Evolutionary conservation across 2,888 invertebrate species (phyloP), one percentile per base, ranked within the genome.

Genomic region (Adelphocoris suturalis): DNA sequence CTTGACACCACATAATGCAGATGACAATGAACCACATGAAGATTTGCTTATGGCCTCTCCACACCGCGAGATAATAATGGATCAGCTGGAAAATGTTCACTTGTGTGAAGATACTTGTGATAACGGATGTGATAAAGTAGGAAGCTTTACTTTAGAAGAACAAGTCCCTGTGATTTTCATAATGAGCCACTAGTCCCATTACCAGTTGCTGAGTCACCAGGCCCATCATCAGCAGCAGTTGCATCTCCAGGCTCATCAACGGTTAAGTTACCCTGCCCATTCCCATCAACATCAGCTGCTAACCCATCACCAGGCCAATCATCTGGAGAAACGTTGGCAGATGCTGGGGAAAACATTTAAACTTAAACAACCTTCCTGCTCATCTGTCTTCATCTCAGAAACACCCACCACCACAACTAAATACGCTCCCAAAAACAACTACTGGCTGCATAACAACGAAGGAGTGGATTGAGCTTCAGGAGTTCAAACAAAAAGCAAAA

Each of bases 291-390:
- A 55, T 55, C 55, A 55, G 55, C 55, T 13, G 55, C 16, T 55
- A 55, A 55, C 55, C 55, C 55, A 55, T 55, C 55, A 55, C 55
- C 55, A 55, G 55, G 55, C 55, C 55, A 55, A 55, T 55, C 55
- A 55, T 55, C 55, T 55, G 55, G 55, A 55, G 55, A 55, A 55
- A 55, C 55, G 55, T 55, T 55, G 55, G 55, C 12, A 55, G 16
- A 55, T 55, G 55, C 12, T 55, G 55, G 55, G 55, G 55, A 55
- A 55, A 55, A 55, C 55, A 55, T 55, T 55, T 55, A 55, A 55
- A 55, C 55, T 55, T 55, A 16, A 55, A 55, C 55, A 55, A n/a
- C n/a, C n/a, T n/a, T n/a, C 55, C 55, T 55, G 55, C 55, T 55
- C 55, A 55, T 55, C 55, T 55, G 55, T 55, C 55, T 55, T 55